Base-by-base conservation (phyloP, 1,140 invertebrate genomes). In the Agraylea sexmaculata region DNA sequence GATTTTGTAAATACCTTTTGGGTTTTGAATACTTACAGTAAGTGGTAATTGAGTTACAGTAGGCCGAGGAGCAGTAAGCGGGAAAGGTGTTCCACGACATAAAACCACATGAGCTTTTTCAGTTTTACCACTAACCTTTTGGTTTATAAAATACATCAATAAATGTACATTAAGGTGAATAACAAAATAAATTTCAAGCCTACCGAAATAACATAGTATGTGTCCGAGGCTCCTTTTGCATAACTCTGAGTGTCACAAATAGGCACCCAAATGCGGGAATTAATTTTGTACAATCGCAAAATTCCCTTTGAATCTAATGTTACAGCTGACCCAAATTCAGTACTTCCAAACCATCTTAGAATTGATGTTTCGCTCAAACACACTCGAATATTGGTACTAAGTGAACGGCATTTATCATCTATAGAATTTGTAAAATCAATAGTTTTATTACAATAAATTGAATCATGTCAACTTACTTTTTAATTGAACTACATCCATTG, bases 11-110 rank as follows among this genome's bases (percentile, higher is more conserved):
- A 44, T 16, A 36, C 33, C 22, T 18, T 15, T 13, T 40, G 12
- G 23, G n/a, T n/a, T n/a, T n/a, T n/a, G n/a, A n/a, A 17, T 19
- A 46, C 28, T 46, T 50, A 80, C 71, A 56, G 71, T 62, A 51
- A 85, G 60, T 21, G 71, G 59, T 40, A 88, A 53, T 54, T 90
- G 78, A 18, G 74, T 70, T 0, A 90, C 63, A 42, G 81, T 82
- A 3, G 91, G 92, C 39, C 80, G 72, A 1, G 91, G 91, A 31
- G 80, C 75, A 0, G 88, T 88, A 8, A 77, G 70, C 4, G 93
- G 93, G 66, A 88, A 95, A 22, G 76, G 71, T 15, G 77, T 71
- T 13, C 89, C 91, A 59, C 89, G 87, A 52, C 91, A 96, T 7
- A 86, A 66, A 31, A 96, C 79, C 23, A 80, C 86, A 13, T 82